These are phyloP conservation scores for Aphis craccivora DNA, from an alignment of 1,140 invertebrate species.

Conservation along the genomic window DNA sequence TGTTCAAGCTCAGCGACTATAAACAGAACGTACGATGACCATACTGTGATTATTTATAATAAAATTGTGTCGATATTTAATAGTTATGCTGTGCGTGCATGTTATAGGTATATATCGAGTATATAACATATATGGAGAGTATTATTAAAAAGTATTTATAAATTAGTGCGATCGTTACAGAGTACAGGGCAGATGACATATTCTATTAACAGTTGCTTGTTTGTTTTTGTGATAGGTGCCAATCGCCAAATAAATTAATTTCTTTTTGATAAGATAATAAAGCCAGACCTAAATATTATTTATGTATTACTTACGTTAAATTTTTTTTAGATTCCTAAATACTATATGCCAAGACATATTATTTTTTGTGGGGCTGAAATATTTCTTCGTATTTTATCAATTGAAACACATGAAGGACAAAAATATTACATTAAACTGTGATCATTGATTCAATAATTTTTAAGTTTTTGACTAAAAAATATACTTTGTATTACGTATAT, in stretches of 20 bases:
- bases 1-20: slow-evolving; percentile 36
- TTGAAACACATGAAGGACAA: background rate
- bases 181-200: background rate
- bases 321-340: background rate
- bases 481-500: background rate
- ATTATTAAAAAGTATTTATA: background rate
- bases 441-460: background rate
- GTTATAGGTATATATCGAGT: background rate
- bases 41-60: background rate
- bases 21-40: background rate
- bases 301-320: background rate
- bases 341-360: background rate
- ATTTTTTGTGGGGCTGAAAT: background rate
- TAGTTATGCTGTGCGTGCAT: background rate
- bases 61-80: background rate
- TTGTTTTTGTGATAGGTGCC: background rate
- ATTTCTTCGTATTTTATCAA: background rate
- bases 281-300: background rate
- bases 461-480: background rate
- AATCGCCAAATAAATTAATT: background rate
- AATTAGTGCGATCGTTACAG: background rate
- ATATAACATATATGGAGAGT: background rate
- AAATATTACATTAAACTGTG: background rate
- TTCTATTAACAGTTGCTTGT: background rate
- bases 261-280: background rate